phyloP scores from a whole-genome alignment of 2,797 vertebrate genomes.

The Antennarius maculatus region DNA sequence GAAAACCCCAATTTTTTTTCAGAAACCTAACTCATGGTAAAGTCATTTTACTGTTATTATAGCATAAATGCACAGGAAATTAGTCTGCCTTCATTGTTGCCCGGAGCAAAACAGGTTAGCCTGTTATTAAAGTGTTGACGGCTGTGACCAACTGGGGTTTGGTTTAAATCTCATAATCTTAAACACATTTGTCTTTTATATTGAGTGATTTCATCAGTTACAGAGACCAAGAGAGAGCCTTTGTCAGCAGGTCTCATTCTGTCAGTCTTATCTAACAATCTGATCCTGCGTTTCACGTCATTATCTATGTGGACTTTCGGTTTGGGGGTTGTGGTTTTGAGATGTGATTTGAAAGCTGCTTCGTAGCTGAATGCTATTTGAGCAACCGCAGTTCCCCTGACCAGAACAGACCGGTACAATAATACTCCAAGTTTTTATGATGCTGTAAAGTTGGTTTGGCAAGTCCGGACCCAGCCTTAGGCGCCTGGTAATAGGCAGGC shows the following conservation, averaged over 20 bases:
- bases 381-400: constrained; percentile 50
- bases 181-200: constrained; percentile 32
- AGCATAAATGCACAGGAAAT: constrained; percentile 72
- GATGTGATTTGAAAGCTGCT: constrained; percentile 56
- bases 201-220: constrained; percentile 57
- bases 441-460: constrained; percentile 68
- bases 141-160: constrained; percentile 68
- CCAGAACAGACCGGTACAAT: constrained; percentile 61
- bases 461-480: constrained; percentile 26
- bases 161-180: constrained; percentile 35
- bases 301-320: constrained; percentile 43
- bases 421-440: constrained; percentile 64
- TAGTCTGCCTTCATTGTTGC: constrained; percentile 67
- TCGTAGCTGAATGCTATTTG: constrained; percentile 36
- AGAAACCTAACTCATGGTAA: constrained; percentile 61
- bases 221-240: constrained; percentile 26
- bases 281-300: constrained; percentile 43
- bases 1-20: constrained; percentile 46
- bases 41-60: constrained; percentile 68
- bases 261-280: constrained; percentile 42
- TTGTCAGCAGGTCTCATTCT: constrained; percentile 45
- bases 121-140: constrained; percentile 64
- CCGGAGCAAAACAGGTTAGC: constrained; percentile 64
- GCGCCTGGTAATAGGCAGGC: too few relatives aligned
- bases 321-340: constrained; percentile 62